Conservation (phyloP, 2,797 vertebrate genomes). For the Gastrophryne carolinensis region DNA sequence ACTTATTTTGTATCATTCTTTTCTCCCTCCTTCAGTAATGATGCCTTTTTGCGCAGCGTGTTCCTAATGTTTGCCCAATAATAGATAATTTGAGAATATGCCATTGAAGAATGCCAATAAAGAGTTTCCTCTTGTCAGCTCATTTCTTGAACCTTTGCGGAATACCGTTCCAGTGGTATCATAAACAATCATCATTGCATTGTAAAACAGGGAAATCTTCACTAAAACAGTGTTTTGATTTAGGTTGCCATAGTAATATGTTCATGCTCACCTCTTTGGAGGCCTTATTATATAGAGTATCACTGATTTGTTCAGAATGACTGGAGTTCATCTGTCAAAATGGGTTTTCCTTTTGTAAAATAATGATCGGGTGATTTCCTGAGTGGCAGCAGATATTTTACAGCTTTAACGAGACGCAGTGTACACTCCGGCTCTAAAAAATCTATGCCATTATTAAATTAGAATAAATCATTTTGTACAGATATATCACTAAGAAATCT, state of each 20-base stretch:
- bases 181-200: slow-evolving; percentile 95
- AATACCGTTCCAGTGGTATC: slow-evolving; percentile 81
- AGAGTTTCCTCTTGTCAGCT: slow-evolving; percentile 82
- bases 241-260: slow-evolving; percentile 93
- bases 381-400: slow-evolving; percentile 84
- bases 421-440: slow-evolving; percentile 77
- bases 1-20: slow-evolving; percentile 63
- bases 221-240: slow-evolving; percentile 92
- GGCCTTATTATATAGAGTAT: slow-evolving; percentile 98
- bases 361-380: slow-evolving; percentile 96
- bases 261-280: slow-evolving; percentile 92
- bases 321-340: slow-evolving; percentile 97
- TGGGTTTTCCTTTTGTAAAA: slow-evolving; percentile 97
- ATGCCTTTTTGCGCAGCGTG: slow-evolving; percentile 60
- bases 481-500: slow-evolving; percentile 69
- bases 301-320: slow-evolving; percentile 89
- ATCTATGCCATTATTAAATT: slow-evolving; percentile 80
- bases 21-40: slow-evolving; percentile 40
- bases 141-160: slow-evolving; percentile 79
- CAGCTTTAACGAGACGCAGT: slow-evolving; percentile 75
- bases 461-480: slow-evolving; percentile 78
- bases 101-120: slow-evolving; percentile 76
- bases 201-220: slow-evolving; percentile 97
- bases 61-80: slow-evolving; percentile 75
- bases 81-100: slow-evolving; percentile 69